These are phyloP conservation scores for Meghimatium bilineatum DNA, from an alignment of 2,888 invertebrate genomes.

Conservation along the genomic window DNA sequence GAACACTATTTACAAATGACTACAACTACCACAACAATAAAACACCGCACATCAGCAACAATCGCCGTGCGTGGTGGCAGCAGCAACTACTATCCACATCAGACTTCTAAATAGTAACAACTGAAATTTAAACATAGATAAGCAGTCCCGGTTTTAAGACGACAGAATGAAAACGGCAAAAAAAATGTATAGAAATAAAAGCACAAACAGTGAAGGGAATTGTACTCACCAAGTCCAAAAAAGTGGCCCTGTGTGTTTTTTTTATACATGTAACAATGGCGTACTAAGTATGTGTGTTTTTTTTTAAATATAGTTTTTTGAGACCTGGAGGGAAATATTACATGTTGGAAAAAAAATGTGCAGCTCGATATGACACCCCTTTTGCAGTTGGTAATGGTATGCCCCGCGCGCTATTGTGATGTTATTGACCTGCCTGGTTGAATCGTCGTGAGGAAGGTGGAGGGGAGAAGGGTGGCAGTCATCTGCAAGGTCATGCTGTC, in stretches of 20 bases:
- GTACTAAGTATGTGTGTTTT: background rate
- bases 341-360: background rate
- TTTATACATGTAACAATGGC: slow-evolving; percentile 13
- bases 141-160: background rate
- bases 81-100: no score
- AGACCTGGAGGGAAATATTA: background rate
- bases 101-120: background rate
- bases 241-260: background rate
- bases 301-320: background rate
- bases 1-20: no score
- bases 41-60: no score
- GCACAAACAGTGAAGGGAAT: no score
- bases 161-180: background rate
- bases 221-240: slow-evolving; percentile 8
- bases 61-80: no score
- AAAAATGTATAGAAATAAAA: background rate
- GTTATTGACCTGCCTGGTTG: slow-evolving; percentile 51
- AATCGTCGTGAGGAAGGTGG: slow-evolving; percentile 39
- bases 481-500: slow-evolving; percentile 48
- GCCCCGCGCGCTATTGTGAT: slow-evolving; percentile 47
- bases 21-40: no score
- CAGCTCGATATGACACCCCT: slow-evolving; percentile 42
- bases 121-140: background rate
- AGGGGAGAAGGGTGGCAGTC: slow-evolving; percentile 14
- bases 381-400: slow-evolving; percentile 41